Evolutionary conservation across 2,113 vertebrate species (phyloP), one percentile per base, ranked within the genome.

Genomic region (Picathartes gymnocephalus): DNA sequence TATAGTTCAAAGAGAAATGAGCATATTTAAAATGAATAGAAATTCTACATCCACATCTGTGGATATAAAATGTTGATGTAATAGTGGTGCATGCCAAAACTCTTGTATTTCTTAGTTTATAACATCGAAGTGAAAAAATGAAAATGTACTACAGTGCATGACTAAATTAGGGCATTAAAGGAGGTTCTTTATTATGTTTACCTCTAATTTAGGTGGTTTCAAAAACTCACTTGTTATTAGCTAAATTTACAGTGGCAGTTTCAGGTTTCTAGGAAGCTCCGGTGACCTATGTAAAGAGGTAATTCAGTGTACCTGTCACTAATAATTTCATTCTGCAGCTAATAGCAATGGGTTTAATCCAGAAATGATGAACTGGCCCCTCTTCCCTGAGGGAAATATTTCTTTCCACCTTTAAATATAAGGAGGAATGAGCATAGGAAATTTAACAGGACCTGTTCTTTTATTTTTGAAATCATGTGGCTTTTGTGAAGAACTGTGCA

Each of bases 301-400:
- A 97, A 96, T 97, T 98, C 93, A 95, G 71, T 97, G 96, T 97
- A 97, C 96, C 70, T 97, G 97, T 98, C 97, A 98, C 95, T 92
- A 98, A 97, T 97, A 96, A 98, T 98, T 98, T 97, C 80, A 81
- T 95, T 96, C 96, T 97, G 76, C 30, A 97, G 95, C 97, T 97
- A 98, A 96, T 94, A 97, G 93, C 94, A 86, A 56, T 56, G 69
- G 95, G 91, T 97, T 98, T 97, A 97, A 98, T 98, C 91, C 95
- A 97, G 92, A 97, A 97, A 95, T 96, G 93, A 95, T 71, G 81
- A 97, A 51, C 66, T 76, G 73, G 85, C 87, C 86, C 91, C 82
- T 21, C 47, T 96, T 96, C 96, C 96, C 92, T 96, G 51, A 76
- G 94, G 96, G 96, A 87, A 95, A 80, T 86, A 86, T 53, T 97